Evolutionary conservation across 2,888 invertebrate species (phyloP), one percentile per base, ranked within the genome.

Genomic region (Hanleya hanleyi): DNA sequence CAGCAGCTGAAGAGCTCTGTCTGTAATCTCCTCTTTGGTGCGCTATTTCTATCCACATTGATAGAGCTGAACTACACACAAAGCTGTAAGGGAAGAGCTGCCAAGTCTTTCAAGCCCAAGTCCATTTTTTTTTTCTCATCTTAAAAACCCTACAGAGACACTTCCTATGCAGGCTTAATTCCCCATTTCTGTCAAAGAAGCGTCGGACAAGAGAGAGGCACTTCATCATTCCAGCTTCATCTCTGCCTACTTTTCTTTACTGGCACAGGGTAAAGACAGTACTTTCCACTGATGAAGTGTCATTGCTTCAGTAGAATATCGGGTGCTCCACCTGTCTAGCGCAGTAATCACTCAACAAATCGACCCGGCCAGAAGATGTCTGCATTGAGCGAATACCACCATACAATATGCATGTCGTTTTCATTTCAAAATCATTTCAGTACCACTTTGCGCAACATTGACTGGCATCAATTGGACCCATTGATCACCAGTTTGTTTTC

Each of bases 371-470:
- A n/a, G 18, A 57, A 57, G 57, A 57, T 57, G 57, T 22, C 57
- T 32, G 29, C 32, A 57, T 57, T 29, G 57, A 57, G 22, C 32
- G 32, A 18, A 57, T 57, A 26, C 29, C 57, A 26, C 32, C 26
- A 57, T 57, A 57, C 57, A 57, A 57, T 57, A 57, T 57, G 57
- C 57, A 57, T 57, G 57, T 22, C 29, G 57, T 57, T 57, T 57
- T 57, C 57, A 57, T 57, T 57, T 57, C 57, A 57, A 57, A 57
- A 57, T 57, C 57, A 22, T 57, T 57, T 57, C 57, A 29, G 57
- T 57, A 32, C 26, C 57, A 57, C 57, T 57, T 57, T 57, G 57
- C 29, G 29, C 32, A 2, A 32, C 57, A 57, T 57, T 57, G 57
- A 57, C 57, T 26, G 57, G 15, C 32, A 29, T 57, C 29, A 57